Percentiles rank a stretch among this genome's conserved stretches.
These are phyloP conservation scores for Drosophila murphyi DNA, from an alignment of 1,140 invertebrate genomes.

Conservation along the genomic window DNA sequence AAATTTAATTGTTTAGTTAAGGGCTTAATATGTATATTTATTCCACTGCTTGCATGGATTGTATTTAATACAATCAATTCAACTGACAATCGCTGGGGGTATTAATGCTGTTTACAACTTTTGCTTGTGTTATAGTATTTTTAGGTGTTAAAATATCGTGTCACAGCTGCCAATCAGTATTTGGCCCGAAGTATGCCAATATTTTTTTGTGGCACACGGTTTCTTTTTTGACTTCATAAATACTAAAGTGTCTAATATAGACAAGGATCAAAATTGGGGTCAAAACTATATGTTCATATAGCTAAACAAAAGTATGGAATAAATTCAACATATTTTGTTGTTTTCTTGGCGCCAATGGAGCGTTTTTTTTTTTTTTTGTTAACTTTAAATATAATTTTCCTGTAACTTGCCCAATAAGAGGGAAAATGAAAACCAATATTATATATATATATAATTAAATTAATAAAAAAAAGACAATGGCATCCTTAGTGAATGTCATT, in stretches of 20 bases:
- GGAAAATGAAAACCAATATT: constrained; percentile 32
- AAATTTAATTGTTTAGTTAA: constrained; percentile 52
- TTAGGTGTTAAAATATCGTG: too few species aligned
- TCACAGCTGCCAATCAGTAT: not conserved
- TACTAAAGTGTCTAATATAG: constrained; percentile 76
- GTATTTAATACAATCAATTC: constrained; percentile 29
- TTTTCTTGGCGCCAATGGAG: constrained; percentile 58
- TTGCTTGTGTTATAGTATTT: constrained; percentile 20
- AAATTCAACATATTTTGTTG: constrained; percentile 44
- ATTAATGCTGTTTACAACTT: constrained; percentile 31
- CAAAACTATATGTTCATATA: constrained; percentile 60
- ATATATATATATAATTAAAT: not conserved
- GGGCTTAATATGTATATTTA: constrained; percentile 14
- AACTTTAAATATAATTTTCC: constrained; percentile 63
- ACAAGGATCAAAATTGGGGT: constrained; percentile 75
- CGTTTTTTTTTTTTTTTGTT: constrained; percentile 52
- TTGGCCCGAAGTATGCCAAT: constrained; percentile 44
- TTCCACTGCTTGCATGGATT: constrained; percentile 8
- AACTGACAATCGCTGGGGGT: not conserved
- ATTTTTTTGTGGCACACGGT: constrained; percentile 18
- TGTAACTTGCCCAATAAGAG: constrained; percentile 55
- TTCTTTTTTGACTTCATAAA: constrained; percentile 54
- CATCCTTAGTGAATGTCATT: constrained; percentile 35
- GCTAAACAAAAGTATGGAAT: constrained; percentile 48
- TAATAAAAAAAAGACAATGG: constrained; percentile 21